Percentiles rank a stretch among this genome's conserved stretches.
Evolutionary conservation across 2,113 vertebrate genomes (phyloP).

Genomic region (Antennarius striatus): DNA sequence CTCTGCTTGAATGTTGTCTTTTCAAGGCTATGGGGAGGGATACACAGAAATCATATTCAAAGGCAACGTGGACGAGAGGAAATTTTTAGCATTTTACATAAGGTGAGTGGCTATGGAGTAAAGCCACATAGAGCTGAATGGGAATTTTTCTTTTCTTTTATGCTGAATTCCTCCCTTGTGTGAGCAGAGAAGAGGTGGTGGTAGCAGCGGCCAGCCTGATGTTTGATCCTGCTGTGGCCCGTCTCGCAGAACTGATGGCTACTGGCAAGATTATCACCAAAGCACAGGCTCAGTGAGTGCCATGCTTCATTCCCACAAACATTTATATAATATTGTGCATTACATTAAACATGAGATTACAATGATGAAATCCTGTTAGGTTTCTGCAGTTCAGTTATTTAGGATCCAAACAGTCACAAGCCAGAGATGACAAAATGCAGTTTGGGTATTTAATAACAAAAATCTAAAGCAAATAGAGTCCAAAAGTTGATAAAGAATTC

Average conservation of each 20-base stretch:
- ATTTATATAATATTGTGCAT: too few species aligned
- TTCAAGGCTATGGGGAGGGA: conserved; percentile 84
- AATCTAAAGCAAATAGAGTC: too few species aligned
- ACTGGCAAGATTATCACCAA: conserved; percentile 80
- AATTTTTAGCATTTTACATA: conserved; percentile 88
- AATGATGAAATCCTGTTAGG: too few species aligned
- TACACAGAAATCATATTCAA: conserved; percentile 86
- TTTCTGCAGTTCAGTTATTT: too few species aligned
- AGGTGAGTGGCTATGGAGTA: conserved; percentile 76
- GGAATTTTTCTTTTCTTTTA: not conserved
- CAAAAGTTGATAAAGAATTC: too few species aligned
- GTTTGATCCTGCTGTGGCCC: conserved; percentile 84
- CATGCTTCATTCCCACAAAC: too few species aligned
- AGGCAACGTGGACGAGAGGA: conserved; percentile 82
- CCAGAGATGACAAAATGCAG: too few species aligned
- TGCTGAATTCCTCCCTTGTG: not conserved
- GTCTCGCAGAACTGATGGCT: conserved; percentile 82
- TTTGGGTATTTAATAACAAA: too few species aligned
- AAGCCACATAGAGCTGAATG: not conserved
- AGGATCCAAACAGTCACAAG: too few species aligned
- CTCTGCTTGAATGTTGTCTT: conserved; percentile 1
- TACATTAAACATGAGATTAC: too few species aligned
- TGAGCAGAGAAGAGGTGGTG: conserved; percentile 79
- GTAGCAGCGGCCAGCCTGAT: conserved; percentile 87
- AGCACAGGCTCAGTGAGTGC: conserved; percentile 86